phyloP scores from a whole-genome alignment of 2,888 invertebrate species.

The Rotaria sp. region DNA sequence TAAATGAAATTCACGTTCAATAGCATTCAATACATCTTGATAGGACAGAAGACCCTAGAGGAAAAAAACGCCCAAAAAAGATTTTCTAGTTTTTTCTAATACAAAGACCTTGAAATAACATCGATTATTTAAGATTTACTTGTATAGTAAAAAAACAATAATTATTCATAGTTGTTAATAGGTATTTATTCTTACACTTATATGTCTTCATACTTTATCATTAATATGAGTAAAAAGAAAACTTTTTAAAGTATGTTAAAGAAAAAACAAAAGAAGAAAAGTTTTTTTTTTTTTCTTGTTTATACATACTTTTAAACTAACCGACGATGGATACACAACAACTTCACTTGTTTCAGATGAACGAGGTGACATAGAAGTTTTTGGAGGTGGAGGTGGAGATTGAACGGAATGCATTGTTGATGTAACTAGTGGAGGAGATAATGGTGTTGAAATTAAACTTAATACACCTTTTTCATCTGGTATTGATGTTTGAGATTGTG shows the following conservation, averaged over 20 bases:
- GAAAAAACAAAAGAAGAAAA: no score
- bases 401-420: not conserved
- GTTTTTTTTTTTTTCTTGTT: not conserved
- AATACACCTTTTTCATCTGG: not conserved
- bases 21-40: constrained; percentile 19
- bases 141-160: not conserved
- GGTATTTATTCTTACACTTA: not conserved
- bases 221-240: not conserved
- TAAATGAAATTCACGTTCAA: constrained; percentile 30
- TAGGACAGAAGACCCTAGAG: not conserved
- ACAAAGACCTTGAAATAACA: not conserved
- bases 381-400: not conserved
- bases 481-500: not conserved
- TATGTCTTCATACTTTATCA: not conserved
- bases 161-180: not conserved
- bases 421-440: not conserved
- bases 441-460: not conserved
- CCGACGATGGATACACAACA: not conserved
- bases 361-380: not conserved
- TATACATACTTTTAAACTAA: constrained; percentile 13
- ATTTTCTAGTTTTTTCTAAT: not conserved
- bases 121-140: not conserved
- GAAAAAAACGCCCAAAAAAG: not conserved
- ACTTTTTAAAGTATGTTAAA: no score
- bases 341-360: constrained; percentile 16